Percentiles rank a stretch among this genome's conserved stretches.
Evolutionary conservation across 35 echinoderm and acorn worm genomes (phyloP).

Genomic region (Heliocidaris tuberculata): DNA sequence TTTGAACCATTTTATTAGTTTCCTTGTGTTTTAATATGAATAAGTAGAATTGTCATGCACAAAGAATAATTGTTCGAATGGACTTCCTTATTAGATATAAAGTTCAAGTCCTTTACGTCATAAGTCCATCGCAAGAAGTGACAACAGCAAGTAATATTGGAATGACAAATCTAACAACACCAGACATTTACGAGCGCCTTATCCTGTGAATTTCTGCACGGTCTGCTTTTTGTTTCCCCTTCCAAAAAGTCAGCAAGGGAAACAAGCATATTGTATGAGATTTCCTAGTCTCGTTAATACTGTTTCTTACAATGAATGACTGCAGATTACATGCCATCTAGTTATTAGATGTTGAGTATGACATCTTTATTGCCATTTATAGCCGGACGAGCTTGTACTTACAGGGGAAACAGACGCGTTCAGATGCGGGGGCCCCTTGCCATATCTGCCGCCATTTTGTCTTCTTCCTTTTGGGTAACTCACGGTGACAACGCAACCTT

Average conservation of each 20-base stretch:
- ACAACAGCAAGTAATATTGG: background rate
- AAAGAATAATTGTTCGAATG: background rate
- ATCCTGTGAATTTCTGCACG: background rate
- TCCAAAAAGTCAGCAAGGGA: background rate
- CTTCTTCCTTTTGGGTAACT: background rate
- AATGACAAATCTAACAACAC: background rate
- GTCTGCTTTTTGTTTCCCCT: background rate
- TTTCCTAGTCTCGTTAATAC: background rate
- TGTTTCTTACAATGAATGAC: background rate
- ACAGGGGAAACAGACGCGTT: background rate
- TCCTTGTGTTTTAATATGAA: background rate
- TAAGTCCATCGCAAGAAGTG: background rate
- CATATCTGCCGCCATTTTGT: background rate
- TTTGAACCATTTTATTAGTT: background rate
- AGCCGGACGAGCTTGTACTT: background rate
- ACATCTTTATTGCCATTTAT: slow-evolving; percentile 8
- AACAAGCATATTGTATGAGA: background rate
- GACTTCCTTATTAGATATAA: background rate
- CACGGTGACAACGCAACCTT: background rate
- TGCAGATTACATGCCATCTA: background rate
- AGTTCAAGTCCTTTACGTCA: slow-evolving; percentile 8
- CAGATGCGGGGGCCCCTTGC: background rate
- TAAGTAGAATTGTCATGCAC: background rate
- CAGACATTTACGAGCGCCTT: background rate
- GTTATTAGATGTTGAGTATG: background rate